Evolutionary conservation across 2,888 invertebrate genomes (phyloP).

Genomic region (Sinodicranocentrus sp.): DNA sequence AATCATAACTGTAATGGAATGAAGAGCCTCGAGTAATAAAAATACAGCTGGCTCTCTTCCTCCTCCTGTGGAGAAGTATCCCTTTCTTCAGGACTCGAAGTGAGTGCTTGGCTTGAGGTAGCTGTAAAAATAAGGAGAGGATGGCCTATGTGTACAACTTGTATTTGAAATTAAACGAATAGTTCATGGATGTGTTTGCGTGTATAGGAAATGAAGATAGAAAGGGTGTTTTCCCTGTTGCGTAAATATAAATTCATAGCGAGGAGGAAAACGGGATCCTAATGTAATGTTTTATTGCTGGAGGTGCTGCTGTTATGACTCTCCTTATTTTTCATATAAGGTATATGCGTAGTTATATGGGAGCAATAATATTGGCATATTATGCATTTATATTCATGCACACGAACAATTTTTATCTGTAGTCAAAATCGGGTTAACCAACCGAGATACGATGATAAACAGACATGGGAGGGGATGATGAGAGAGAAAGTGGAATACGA

Average conservation of each 20-base stretch:
- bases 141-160: not conserved
- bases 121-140: constrained; percentile 57
- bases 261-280: not conserved
- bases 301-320: constrained; percentile 4
- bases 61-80: too few species aligned
- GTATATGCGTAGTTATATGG: too few species aligned
- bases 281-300: constrained; percentile 54
- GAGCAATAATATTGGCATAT: constrained; percentile 28
- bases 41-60: constrained; percentile 53
- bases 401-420: constrained; percentile 43
- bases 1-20: constrained; percentile 65
- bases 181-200: constrained; percentile 30
- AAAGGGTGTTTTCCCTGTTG: constrained; percentile 50
- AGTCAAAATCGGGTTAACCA: constrained; percentile 57
- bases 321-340: too few species aligned
- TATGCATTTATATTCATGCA: constrained; percentile 52
- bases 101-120: constrained; percentile 30
- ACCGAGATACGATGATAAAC: constrained; percentile 45
- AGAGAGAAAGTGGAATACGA: constrained; percentile 17
- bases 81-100: too few species aligned
- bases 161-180: constrained; percentile 55
- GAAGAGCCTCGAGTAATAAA: constrained; percentile 63
- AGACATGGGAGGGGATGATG: not conserved
- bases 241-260: constrained; percentile 58
- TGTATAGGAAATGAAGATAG: not conserved